Evolutionary conservation across 2,113 vertebrate genomes (phyloP), one percentile per base, ranked within the genome.

Genomic region (Gymnorhina tibicen): DNA sequence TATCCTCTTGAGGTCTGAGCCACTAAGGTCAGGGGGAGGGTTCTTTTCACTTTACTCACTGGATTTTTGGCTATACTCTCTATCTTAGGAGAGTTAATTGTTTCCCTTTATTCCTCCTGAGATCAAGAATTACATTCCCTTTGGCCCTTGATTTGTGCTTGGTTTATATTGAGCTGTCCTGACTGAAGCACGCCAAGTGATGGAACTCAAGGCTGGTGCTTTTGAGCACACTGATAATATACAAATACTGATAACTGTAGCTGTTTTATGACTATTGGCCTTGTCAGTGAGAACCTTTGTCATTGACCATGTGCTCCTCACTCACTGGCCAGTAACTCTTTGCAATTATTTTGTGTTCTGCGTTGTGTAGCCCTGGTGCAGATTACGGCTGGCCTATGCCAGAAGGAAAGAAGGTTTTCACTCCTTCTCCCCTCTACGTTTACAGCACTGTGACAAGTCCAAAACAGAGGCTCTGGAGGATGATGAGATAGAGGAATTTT

Each of bases 401-500:
- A 91, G 85, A 95, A 97, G 92, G 97, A 97, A 97, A 95, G 95
- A 92, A 89, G 90, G 95, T 89, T 96, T 96, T 97, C 93, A 96
- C 85, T 93, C 96, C 96, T 97, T 96, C 96, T 97, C 97, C 96
- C 50, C 96, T 97, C 94, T 97, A 84, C 78, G 81, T 97, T 95
- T 90, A 80, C 96, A 99, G 99, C 97, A 98, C 94, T 99, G 99
- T 96, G 99, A 99, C 98, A 98, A 37, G 70, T 99, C 99, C 85
- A 97, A 98, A 49, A 99, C 99, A 17, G 98, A 98, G 50, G 95
- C 98, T 33, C 94, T 99, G 96, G 99, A 99, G 86, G 99, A 98
- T 13, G 84, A 98, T 1, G 99, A 99, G 98, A 99, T 99, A n/a
- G 98, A 99, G 91, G 91, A 96, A 24, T 99, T 99, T 98, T 99